Base-by-base conservation (phyloP, 2,888 invertebrate species). In the Timema cristinae region DNA sequence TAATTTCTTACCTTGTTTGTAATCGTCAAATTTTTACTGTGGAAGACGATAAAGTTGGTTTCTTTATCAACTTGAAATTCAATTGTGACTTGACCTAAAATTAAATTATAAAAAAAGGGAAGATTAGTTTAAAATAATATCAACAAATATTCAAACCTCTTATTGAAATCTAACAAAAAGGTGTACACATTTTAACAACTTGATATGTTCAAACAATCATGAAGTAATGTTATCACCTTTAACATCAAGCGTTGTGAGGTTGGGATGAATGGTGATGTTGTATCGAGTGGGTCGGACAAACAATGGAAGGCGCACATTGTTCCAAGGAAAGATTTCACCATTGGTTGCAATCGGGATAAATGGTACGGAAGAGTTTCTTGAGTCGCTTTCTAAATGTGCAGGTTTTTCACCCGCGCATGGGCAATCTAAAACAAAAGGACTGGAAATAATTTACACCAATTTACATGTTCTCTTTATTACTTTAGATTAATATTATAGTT, bases 191-290 rank as follows among this genome's bases (percentile, higher is more conserved):
- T 47, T 32, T 7, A 47, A n/a, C 7, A 16, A 4, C 13, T 11
- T 68, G 7, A 54, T 8, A 54, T 10, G 15, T 50, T 15, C 54
- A 54, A 11, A 59, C 59, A 59, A 9, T 9, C 0, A n/a, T n/a
- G 32, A 5, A 6, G 7, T 16, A 59, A 10, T 7, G 59, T 80
- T 80, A 72, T 80, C 83, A 91, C 97, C 97, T 86, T 91, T 91
- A 69, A 97, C 90, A 82, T 92, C 92, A 70, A 94, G 89, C 16
- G 94, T 94, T 66, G 95, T 94, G 71, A 97, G 85, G 82, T 97
- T 96, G 9, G 97, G 96, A 83, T 97, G 95, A 77, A 97, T 89
- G 83, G 93, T 93, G 72, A 98, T 87, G 80, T 91, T 91, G 81
- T 97, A 97, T 77, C 93, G 89, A 77, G 90, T 87, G 13, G 96